These are phyloP conservation scores for Pipistrellus pygmaeus DNA, from an alignment of 2,797 vertebrate species.

Conservation along the genomic window DNA sequence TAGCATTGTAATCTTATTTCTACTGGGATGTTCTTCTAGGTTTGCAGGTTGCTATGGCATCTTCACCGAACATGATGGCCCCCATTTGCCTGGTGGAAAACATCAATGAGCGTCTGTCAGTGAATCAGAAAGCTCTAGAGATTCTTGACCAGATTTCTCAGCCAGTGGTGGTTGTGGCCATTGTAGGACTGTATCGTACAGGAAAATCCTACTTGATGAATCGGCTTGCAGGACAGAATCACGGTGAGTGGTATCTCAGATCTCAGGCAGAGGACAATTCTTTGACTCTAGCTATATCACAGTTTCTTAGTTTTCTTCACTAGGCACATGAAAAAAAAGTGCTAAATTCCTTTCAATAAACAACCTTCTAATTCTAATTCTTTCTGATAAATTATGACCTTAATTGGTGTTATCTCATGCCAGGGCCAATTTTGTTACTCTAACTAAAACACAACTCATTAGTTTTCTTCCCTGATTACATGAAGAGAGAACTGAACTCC, in stretches of 20 bases:
- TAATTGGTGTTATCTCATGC: too few relatives aligned
- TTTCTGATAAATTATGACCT: too few relatives aligned
- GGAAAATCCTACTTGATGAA: constrained; percentile 68
- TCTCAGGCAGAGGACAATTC: too few relatives aligned
- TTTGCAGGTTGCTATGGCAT: constrained; percentile 10
- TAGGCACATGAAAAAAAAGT: too few relatives aligned
- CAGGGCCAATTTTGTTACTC: too few relatives aligned
- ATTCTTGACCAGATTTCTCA: constrained; percentile 76
- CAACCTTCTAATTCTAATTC: too few relatives aligned
- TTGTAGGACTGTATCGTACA: constrained; percentile 53
- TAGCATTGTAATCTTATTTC: neutral
- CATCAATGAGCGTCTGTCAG: neutral
- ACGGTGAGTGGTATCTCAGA: neutral
- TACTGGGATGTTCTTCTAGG: neutral
- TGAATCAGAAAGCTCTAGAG: constrained; percentile 74
- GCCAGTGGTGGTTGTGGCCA: constrained; percentile 54
- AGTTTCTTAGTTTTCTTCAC: neutral
- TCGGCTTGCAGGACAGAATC: neutral
- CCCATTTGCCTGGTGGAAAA: constrained; percentile 71
- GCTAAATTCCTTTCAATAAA: too few relatives aligned
- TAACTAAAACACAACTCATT: too few relatives aligned
- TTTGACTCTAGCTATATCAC: neutral
- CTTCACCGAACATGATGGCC: neutral
- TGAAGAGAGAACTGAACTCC: neutral
- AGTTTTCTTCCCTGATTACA: neutral